These are phyloP conservation scores for Paracentrotus lividus DNA, from an alignment of 53 echinoderm and acorn worm genomes.

Conservation along the genomic window DNA sequence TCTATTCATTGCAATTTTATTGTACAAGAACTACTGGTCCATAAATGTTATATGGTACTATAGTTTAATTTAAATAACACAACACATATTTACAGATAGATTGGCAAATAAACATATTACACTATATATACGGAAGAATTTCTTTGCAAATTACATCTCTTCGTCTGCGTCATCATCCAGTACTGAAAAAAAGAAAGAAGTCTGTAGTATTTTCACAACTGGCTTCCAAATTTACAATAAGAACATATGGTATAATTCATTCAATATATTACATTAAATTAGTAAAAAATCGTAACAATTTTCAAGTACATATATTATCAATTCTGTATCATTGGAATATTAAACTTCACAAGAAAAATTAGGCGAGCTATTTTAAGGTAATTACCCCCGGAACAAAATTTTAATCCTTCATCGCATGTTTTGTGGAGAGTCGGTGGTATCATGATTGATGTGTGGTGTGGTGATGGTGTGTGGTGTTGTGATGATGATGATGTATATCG, in stretches of 20 bases:
- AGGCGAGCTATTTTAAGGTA: not conserved
- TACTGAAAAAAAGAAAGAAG: not conserved
- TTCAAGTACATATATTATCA: not conserved
- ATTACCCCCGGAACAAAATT: not conserved
- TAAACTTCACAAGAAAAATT: not conserved
- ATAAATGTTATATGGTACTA: not conserved
- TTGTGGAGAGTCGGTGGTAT: too few relatives aligned
- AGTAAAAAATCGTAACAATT: not conserved
- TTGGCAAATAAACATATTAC: slow-evolving; percentile 29
- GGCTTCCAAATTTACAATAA: not conserved
- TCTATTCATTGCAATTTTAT: slow-evolving; percentile 14
- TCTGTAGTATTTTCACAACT: not conserved
- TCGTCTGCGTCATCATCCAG: not conserved
- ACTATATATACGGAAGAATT: not conserved
- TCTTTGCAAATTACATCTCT: not conserved
- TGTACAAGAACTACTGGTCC: slow-evolving; percentile 43
- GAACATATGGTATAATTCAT: not conserved
- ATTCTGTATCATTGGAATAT: not conserved
- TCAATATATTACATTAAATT: not conserved
- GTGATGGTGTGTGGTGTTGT: too few relatives aligned
- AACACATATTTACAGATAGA: slow-evolving; percentile 7
- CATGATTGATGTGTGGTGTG: not conserved
- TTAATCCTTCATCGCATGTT: not conserved
- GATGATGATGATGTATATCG: not conserved
- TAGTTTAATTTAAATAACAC: not conserved